Conservation (phyloP, 92 coral and sea anemone species). For the Paramuricea clavata region DNA sequence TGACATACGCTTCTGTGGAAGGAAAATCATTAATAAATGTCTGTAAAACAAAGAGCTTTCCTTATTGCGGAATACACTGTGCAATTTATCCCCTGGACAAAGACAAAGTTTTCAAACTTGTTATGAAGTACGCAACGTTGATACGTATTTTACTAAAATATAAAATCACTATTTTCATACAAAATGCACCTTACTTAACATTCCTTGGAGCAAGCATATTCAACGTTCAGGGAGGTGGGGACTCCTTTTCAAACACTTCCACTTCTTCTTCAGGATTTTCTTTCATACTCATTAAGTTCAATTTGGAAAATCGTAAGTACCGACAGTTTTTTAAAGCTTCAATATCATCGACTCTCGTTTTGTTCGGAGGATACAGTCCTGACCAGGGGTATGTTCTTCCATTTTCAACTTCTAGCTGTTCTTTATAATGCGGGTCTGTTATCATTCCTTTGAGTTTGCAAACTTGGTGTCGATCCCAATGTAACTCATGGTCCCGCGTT, state of each 20-base stretch:
- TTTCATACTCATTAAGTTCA: slow-evolving; percentile 39
- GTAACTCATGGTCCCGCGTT: slow-evolving; percentile 39
- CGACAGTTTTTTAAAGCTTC: slow-evolving; percentile 40
- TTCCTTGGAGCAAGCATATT: not conserved
- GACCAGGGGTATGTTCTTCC: slow-evolving; percentile 35
- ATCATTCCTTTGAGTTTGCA: slow-evolving; percentile 40
- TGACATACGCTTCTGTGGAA: too few relatives aligned
- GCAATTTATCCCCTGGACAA: too few relatives aligned
- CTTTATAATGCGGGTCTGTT: slow-evolving; percentile 50
- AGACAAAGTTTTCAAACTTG: too few relatives aligned
- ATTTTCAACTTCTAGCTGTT: slow-evolving; percentile 35
- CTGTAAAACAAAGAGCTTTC: too few relatives aligned
- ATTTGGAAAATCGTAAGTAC: slow-evolving; percentile 44
- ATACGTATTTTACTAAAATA: too few relatives aligned
- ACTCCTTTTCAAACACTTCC: slow-evolving; percentile 41
- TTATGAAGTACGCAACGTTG: too few relatives aligned
- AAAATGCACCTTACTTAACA: not conserved
- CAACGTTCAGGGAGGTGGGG: not conserved
- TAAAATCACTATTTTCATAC: not conserved
- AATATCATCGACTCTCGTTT: slow-evolving; percentile 1
- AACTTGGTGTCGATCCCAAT: slow-evolving; percentile 49
- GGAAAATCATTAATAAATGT: too few relatives aligned
- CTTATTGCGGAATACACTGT: too few relatives aligned
- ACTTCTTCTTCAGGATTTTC: slow-evolving; percentile 52
- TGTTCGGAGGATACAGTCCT: slow-evolving; percentile 5